phyloP scores from a whole-genome alignment of 1,140 invertebrate genomes.

The Meloidogyne exigua region DNA sequence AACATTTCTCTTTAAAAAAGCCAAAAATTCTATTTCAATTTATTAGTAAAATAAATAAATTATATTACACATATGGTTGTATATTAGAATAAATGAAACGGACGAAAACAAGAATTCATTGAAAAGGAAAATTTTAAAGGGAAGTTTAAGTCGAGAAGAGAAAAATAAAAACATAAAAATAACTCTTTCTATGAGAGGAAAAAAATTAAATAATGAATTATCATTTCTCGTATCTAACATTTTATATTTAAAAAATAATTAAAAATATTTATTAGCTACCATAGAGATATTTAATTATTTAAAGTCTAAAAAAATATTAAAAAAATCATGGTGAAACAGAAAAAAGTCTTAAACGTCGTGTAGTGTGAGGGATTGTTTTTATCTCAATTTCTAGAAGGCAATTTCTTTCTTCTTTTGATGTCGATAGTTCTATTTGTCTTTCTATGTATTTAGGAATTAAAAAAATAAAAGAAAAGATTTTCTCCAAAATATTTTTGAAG shows the following conservation, averaged over 20 bases:
- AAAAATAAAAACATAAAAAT: not conserved
- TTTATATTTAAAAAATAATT: conserved; percentile 2
- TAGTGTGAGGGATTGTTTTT: not conserved
- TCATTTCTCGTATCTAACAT: not conserved
- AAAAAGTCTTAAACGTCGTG: conserved; percentile 1
- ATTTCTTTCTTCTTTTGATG: not conserved
- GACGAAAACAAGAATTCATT: not conserved
- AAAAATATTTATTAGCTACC: not conserved
- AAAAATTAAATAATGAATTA: not conserved
- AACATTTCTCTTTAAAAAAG: too few species aligned
- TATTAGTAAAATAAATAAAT: not conserved
- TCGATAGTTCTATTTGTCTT: not conserved
- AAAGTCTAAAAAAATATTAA: not conserved
- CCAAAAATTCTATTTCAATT: not conserved
- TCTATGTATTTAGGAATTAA: too few species aligned
- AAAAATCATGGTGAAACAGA: not conserved
- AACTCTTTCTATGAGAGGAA: not conserved
- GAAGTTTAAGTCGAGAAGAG: not conserved
- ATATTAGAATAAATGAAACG: not conserved
- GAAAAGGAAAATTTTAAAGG: not conserved
- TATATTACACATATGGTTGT: too few species aligned
- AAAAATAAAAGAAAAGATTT: not conserved
- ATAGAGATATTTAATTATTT: not conserved
- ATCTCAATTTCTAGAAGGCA: not conserved
- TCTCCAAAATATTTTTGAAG: too few species aligned